phyloP scores from a whole-genome alignment of 2,113 vertebrate genomes.

The Rissa tridactyla region DNA sequence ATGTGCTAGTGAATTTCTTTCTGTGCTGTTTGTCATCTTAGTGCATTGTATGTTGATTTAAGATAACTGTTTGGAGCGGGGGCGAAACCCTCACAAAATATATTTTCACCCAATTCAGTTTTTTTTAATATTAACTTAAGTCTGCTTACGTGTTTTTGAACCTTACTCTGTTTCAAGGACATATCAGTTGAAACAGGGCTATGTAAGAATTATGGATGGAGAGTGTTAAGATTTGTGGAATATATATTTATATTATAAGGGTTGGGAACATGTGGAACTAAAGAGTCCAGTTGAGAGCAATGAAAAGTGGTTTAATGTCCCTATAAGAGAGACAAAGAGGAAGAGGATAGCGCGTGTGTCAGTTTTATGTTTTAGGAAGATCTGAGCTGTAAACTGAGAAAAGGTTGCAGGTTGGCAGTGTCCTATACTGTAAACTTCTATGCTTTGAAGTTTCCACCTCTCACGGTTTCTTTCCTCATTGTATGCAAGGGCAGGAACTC shows the following conservation, averaged over 20 bases:
- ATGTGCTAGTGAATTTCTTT: not conserved
- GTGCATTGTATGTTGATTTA: not conserved
- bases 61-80: not conserved
- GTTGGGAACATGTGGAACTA: not conserved
- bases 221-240: not conserved
- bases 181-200: not conserved
- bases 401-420: not conserved
- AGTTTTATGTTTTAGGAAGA: not conserved
- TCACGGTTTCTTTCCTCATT: not conserved
- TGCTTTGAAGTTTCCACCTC: not conserved
- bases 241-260: not conserved
- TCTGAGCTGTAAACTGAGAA: not conserved
- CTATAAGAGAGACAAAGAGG: not conserved
- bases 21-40: not conserved
- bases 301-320: not conserved
- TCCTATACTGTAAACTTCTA: not conserved
- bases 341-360: not conserved
- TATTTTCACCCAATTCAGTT: not conserved
- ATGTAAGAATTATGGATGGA: not conserved
- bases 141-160: not conserved
- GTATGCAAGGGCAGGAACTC: not conserved
- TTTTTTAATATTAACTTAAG: not conserved
- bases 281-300: not conserved
- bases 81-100: not conserved
- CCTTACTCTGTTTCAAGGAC: not conserved